These are phyloP conservation scores for Panthera uncia DNA, from an alignment of 2,113 vertebrate species.

Conservation along the genomic window DNA sequence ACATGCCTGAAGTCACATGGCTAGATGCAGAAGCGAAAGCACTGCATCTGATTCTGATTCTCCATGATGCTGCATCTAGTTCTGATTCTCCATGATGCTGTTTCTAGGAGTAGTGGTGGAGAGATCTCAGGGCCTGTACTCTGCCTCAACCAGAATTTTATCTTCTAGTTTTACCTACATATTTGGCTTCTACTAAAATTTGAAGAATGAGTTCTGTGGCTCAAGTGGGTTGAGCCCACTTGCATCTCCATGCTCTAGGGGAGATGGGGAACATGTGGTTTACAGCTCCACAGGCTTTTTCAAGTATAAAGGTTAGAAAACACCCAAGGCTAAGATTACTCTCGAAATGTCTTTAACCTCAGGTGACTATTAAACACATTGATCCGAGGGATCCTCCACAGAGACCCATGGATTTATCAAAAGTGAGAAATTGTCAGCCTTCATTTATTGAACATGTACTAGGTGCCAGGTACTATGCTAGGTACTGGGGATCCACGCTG, in stretches of 20 bases:
- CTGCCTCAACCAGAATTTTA: not conserved
- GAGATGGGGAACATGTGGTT: not conserved
- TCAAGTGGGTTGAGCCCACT: not conserved
- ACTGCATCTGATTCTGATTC: not conserved
- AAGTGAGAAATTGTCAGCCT: not conserved
- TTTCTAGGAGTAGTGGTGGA: not conserved
- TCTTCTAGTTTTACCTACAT: not conserved
- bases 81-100: not conserved
- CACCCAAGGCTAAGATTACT: not conserved
- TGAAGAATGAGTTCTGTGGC: not conserved
- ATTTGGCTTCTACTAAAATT: not conserved
- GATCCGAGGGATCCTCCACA: not conserved
- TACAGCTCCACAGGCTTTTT: not conserved
- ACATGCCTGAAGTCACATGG: not conserved
- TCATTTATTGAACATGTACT: not conserved
- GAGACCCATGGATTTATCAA: not conserved
- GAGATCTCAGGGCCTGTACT: not conserved
- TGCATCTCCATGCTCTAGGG: not conserved
- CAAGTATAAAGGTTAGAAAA: not conserved
- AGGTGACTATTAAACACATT: not conserved
- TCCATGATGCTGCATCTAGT: not conserved
- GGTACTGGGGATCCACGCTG: not conserved
- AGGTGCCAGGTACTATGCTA: not conserved
- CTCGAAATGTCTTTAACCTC: slow-evolving; percentile 2
- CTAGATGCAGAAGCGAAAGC: not conserved